Base-by-base conservation (phyloP, 2,888 invertebrate genomes). In the Tenthredo amoena region DNA sequence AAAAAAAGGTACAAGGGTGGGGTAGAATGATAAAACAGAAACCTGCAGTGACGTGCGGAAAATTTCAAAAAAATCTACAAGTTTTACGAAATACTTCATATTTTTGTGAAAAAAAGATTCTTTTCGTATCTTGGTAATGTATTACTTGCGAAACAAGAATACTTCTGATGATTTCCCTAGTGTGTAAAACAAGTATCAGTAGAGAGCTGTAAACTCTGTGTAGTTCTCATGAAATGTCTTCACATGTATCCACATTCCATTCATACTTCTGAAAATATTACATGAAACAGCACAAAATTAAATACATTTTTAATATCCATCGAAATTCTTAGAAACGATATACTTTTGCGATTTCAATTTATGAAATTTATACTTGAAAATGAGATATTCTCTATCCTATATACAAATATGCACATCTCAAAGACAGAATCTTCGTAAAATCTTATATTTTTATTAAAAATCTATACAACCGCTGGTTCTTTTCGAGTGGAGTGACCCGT, bases 131-230 rank as follows among this genome's bases (percentile, higher is more conserved):
- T 62, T 62, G 1, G 26, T 12, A 62, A 26, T 62, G 62, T 26
- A 26, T 62, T 62, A 10, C 26, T 62, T 62, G 62, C 26, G 62
- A 62, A 62, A 62, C 26, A 62, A 12, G 26, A 62, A 62, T 62
- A 62, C 62, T 26, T 12, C 12, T 26, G 62, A 62, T 62, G 62
- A 62, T 62, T 62, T 62, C 62, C 62, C 62, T 4, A 10, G 62
- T 62, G 62, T 62, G 62, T 62, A 12, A 62, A 62, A 62, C 26
- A 62, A 62, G 62, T 26, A 62, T 62, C 62, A 62, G 62, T 62
- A 62, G 62, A 62, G 26, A 62, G 21, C 10, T 62, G 10, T 62
- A 7, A 62, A 2, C 3, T 62, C 26, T 62, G 26, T 26, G 9
- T 26, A 62, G 10, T 26, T 3, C 26, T 62, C 12, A 62, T 62